These are phyloP conservation scores for Phycodurus eques DNA, from an alignment of 2,113 vertebrate genomes.

Conservation along the genomic window DNA sequence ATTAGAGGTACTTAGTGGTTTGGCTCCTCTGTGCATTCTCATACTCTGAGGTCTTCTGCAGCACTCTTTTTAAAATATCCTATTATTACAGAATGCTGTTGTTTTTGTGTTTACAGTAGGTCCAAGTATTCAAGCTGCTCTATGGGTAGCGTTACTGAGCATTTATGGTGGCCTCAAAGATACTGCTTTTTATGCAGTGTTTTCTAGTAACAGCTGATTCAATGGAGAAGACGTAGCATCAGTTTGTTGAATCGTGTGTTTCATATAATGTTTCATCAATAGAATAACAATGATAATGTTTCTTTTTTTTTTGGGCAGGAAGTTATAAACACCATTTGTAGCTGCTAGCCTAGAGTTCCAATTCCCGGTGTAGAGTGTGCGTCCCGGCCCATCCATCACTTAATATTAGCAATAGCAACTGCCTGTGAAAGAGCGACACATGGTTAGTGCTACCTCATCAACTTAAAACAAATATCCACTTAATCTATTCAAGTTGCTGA, in stretches of 20 bases:
- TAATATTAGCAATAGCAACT: background rate
- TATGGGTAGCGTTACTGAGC: background rate
- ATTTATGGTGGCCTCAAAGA: slow-evolving; percentile 19
- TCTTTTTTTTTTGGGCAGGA: background rate
- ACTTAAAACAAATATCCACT: slow-evolving; percentile 2
- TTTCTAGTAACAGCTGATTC: no score
- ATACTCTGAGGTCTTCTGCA: slow-evolving; percentile 27
- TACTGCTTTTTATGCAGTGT: background rate
- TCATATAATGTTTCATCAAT: no score
- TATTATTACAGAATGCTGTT: slow-evolving; percentile 41
- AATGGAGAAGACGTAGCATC: no score
- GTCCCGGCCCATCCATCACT: background rate
- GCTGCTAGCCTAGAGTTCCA: background rate
- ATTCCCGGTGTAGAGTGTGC: background rate
- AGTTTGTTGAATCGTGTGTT: no score
- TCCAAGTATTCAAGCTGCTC: slow-evolving; percentile 5
- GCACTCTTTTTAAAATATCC: slow-evolving; percentile 27
- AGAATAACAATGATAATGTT: background rate
- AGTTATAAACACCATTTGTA: background rate
- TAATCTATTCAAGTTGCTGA: background rate
- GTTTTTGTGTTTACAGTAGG: slow-evolving; percentile 18
- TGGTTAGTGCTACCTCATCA: background rate
- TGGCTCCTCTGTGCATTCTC: slow-evolving; percentile 30
- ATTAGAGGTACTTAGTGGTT: slow-evolving; percentile 37
- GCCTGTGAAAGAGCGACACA: background rate